Base-by-base conservation (phyloP, 2,888 invertebrate genomes). In the Euproctis similis region DNA sequence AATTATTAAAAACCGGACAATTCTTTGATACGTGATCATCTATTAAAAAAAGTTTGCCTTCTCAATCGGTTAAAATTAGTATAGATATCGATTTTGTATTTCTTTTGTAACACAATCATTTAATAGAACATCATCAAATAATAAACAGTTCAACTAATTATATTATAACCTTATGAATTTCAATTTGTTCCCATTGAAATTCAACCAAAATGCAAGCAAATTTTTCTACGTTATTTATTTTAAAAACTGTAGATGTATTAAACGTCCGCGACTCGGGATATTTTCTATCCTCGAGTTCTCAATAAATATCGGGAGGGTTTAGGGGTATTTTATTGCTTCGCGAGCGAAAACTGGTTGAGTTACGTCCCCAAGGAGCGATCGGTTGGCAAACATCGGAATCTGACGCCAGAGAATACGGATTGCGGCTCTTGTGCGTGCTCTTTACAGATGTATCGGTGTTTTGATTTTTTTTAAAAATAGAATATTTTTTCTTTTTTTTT, bases 351-450 rank as follows among this genome's bases (percentile, higher is more conserved):
- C 58, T 53, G 56, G 55, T 63, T 58, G 64, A 65, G 57, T 53
- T 53, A 52, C 59, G 61, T 78, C 80, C 74, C 76, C 47, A 47
- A 64, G 80, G 80, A 77, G 72, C 77, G 68, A 76, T 80, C 67
- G 67, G 72, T 73, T 56, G 68, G 76, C 68, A 80, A 80, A 80
- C 77, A 77, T 57, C 54, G 65, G 41, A 59, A 70, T 64, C 58
- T 50, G 58, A 40, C 52, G 35, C 55, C 36, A 23, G 59, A 62
- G 60, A 45, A 57, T 46, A 46, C 48, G 51, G 56, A 52, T 62
- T 45, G 50, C 36, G 40, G 45, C 44, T 31, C 39, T 24, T 41
- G 42, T 44, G 39, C 44, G 22, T 12, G 19, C 6, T 5, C n/a
- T 13, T 10, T 23, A 23, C 23, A n/a, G 21, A 8, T 21, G 10